A percentile compares a stretch with the other conserved stretches of the same genome.
phyloP scores from a whole-genome alignment of 2,888 invertebrate species.

The Globia sparganii region DNA sequence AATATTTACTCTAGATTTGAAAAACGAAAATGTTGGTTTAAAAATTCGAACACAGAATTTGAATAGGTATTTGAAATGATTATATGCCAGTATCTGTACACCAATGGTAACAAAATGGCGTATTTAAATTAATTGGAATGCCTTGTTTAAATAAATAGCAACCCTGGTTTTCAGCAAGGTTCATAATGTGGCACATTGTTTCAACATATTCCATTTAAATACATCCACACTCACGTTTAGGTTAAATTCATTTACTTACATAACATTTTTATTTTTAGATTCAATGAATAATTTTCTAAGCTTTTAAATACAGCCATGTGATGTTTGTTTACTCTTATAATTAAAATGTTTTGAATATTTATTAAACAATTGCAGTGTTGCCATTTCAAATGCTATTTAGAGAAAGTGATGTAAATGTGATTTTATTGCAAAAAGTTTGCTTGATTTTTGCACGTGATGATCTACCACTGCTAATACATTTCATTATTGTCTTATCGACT shows the following conservation, averaged over 20 bases:
- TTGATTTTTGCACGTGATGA: background rate
- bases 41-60: slow-evolving; percentile 6
- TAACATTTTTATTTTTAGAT: slow-evolving; percentile 14
- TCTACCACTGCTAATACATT: slow-evolving; percentile 17
- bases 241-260: slow-evolving; percentile 25
- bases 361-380: slow-evolving; percentile 21
- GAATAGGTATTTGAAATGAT: background rate
- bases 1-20: slow-evolving; percentile 16
- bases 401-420: slow-evolving; percentile 49
- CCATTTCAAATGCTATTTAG: slow-evolving; percentile 27
- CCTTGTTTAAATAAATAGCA: slow-evolving; percentile 58
- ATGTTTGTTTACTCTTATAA: slow-evolving; percentile 56
- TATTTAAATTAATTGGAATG: slow-evolving; percentile 70
- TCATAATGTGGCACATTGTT: slow-evolving; percentile 64
- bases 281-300: slow-evolving; percentile 34
- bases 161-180: slow-evolving; percentile 45
- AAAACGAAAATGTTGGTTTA: background rate
- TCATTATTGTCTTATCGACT: slow-evolving; percentile 32
- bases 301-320: slow-evolving; percentile 63
- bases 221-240: slow-evolving; percentile 37
- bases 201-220: slow-evolving; percentile 51
- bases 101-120: slow-evolving; percentile 55
- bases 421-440: slow-evolving; percentile 12
- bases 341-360: slow-evolving; percentile 38
- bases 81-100: slow-evolving; percentile 22